Base-by-base conservation (phyloP, 2,888 invertebrate species). In the Isotomurus palustris region DNA sequence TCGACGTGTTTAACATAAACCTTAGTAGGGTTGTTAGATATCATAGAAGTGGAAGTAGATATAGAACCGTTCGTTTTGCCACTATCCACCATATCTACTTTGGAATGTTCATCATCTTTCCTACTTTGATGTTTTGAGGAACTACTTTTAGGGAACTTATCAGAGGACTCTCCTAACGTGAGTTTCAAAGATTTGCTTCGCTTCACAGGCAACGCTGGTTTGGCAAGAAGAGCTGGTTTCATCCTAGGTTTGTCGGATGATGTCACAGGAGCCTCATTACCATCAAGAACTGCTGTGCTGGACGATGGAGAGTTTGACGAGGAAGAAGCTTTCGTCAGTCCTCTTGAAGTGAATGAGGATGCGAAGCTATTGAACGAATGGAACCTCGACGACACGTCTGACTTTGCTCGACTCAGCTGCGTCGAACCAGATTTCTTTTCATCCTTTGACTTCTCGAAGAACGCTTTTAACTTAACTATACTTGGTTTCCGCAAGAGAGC, bases 111-210 rank as follows among this genome's bases (percentile, higher is more conserved):
- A n/a, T n/a, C n/a, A n/a, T n/a, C n/a, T n/a, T n/a, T n/a, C n/a
- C n/a, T n/a, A n/a, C n/a, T n/a, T n/a, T n/a, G n/a, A n/a, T n/a
- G n/a, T n/a, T n/a, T n/a, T n/a, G n/a, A n/a, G n/a, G n/a, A n/a
- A n/a, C n/a, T n/a, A n/a, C n/a, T n/a, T n/a, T n/a, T n/a, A n/a
- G n/a, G n/a, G n/a, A n/a, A n/a, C n/a, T n/a, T n/a, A n/a, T 27
- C 28, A n/a, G 5, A 27, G 27, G 12, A 5, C 5, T 47, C 49
- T 14, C 5, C 32, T 32, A 35, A 35, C 3, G 25, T 40, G 4
- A 50, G 21, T 69, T 75, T 75, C 25, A 76, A 66, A 12, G 76
- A 76, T 65, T 76, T 76, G 67, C 76, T 76, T 28, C 76, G 67
- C 57, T 75, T 76, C 19, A 76, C 72, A 3, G 73, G 72, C 25